A percentile compares a stretch with the other conserved stretches of the same genome.
Evolutionary conservation across 2,797 vertebrate species (phyloP).

Genomic region (Falco naumanni): DNA sequence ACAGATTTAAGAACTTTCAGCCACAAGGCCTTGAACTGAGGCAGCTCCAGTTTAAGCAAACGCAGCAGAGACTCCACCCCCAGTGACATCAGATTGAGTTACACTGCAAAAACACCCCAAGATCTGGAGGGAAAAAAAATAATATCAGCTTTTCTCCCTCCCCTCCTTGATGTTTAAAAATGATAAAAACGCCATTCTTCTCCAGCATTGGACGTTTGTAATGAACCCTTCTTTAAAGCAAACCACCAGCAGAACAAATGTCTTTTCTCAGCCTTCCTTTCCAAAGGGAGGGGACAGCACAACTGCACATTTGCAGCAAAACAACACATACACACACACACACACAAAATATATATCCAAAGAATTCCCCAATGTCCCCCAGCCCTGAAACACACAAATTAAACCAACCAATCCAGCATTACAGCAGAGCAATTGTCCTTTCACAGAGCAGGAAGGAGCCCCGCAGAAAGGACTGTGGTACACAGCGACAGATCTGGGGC

Average conservation of each 20-base stretch:
- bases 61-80: conserved; percentile 54
- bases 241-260: background rate
- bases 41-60: conserved; percentile 70
- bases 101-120: conserved; percentile 64
- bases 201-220: background rate
- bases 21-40: conserved; percentile 71
- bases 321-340: background rate
- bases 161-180: conserved; percentile 38
- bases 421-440: background rate
- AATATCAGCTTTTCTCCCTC: conserved; percentile 9
- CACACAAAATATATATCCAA: background rate
- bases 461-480: background rate
- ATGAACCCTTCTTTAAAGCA: background rate
- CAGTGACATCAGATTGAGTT: conserved; percentile 74
- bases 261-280: background rate
- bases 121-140: background rate
- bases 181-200: conserved; percentile 6
- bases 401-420: background rate
- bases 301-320: background rate
- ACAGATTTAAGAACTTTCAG: conserved; percentile 71
- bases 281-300: background rate
- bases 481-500: background rate
- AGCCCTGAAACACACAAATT: background rate
- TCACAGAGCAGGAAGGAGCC: background rate
- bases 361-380: background rate